phyloP scores from a whole-genome alignment of 2,888 invertebrate genomes.

The Lepidochrysops patricia region DNA sequence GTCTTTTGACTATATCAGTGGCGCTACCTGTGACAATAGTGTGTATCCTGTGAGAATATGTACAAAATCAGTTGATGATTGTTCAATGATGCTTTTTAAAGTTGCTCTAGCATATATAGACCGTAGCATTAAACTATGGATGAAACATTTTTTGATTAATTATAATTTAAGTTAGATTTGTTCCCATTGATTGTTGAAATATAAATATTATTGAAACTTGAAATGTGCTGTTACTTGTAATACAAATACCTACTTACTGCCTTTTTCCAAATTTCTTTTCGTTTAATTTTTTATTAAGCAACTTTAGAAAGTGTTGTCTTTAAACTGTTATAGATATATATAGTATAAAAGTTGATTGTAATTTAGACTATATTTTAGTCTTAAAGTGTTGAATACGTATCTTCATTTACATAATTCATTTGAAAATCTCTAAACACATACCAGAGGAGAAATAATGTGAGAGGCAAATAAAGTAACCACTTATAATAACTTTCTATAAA shows the following conservation, averaged over 20 bases:
- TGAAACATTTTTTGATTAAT: neutral
- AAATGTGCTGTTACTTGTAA: too few species aligned
- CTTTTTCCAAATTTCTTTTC: too few species aligned
- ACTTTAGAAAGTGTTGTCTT: constrained; percentile 25
- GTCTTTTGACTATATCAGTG: constrained; percentile 16
- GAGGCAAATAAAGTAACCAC: too few species aligned
- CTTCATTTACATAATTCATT: neutral
- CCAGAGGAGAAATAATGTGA: neutral
- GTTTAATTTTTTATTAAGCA: constrained; percentile 19
- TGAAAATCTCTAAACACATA: constrained; percentile 11
- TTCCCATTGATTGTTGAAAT: neutral
- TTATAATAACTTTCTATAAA: too few species aligned
- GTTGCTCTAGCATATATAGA: constrained; percentile 18
- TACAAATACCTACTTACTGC: too few species aligned
- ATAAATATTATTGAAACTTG: too few species aligned
- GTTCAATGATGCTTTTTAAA: constrained; percentile 25
- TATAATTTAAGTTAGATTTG: neutral
- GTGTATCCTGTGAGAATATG: constrained; percentile 40
- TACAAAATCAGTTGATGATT: constrained; percentile 41
- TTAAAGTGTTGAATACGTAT: neutral
- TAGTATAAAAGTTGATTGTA: neutral
- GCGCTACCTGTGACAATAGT: constrained; percentile 43
- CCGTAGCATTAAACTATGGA: neutral
- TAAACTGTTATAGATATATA: constrained; percentile 27
- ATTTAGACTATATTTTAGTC: constrained; percentile 8